Evolutionary conservation across 2,113 vertebrate genomes (phyloP), one percentile per base, ranked within the genome.

Genomic region (Psammodynastes pulverulentus): DNA sequence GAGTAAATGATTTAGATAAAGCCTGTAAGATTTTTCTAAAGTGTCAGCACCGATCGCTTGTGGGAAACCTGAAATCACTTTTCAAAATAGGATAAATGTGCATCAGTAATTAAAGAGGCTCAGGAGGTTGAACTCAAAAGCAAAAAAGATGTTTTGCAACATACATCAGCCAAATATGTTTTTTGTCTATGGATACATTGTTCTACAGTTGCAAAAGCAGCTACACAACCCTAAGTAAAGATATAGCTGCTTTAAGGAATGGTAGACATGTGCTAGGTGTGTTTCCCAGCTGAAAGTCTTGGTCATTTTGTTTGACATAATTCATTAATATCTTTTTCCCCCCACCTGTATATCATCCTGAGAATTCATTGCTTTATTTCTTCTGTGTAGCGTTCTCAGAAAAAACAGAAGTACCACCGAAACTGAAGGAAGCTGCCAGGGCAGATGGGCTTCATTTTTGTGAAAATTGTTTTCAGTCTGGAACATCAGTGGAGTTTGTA

Each of bases 381-480:
- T 94, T 58, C 79, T 96, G 91, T 96, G 51, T 95, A 98, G 98
- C 97, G 93, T 98, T 98, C 96, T 97, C 97, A 88, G 97, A 98
- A 96, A 98, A 97, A 96, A 96, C 96, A 88, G 97, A 97, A 90
- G 92, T 96, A 45, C 93, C 97, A 46, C 96, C 97, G 89, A 97
- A 97, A 93, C 92, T 98, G 95, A 98, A 98, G 95, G 98, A 98
- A 90, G 94, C 97, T 62, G 54, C 96, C 84, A 97, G 97, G 96
- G 94, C 96, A 90, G 98, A 98, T 46, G 97, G 97, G 90, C 97
- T 97, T 95, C 97, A 97, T 84, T 98, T 98, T 95, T 98, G 97
- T 96, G 98, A 98, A 95, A 97, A 97, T 96, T 98, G 98, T 93
- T 98, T 98, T 94, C 96, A 97, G 93, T 98, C 98, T 92, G 98